A percentile compares a stretch with the other conserved stretches of the same genome.
Conservation (phyloP, 2,888 invertebrate species). For the Drosophila parthenogenetica region DNA sequence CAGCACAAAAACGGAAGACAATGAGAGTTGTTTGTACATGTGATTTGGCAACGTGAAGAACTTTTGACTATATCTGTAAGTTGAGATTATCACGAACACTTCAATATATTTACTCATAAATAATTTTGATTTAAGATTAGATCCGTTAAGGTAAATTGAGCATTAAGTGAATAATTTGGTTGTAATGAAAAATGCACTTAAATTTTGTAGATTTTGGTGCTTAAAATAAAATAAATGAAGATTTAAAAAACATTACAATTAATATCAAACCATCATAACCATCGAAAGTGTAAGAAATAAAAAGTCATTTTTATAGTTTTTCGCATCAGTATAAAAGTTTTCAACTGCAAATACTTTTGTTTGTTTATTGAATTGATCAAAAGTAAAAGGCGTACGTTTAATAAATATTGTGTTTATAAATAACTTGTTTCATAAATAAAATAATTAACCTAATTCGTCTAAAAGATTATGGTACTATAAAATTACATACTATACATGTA, state of each 20-base stretch:
- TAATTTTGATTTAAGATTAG: slow-evolving; percentile 23
- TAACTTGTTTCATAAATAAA: slow-evolving; percentile 65
- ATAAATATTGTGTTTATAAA: slow-evolving; percentile 72
- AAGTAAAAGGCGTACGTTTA: slow-evolving; percentile 47
- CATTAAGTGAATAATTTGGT: not conserved
- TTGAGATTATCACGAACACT: slow-evolving; percentile 50
- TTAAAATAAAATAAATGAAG: not conserved
- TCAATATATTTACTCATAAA: slow-evolving; percentile 36
- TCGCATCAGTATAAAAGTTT: slow-evolving; percentile 18
- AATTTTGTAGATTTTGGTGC: not conserved
- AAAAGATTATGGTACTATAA: slow-evolving; percentile 30
- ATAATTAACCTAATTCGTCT: slow-evolving; percentile 69
- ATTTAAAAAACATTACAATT: not conserved
- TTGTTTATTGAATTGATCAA: slow-evolving; percentile 69
- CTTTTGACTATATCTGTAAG: slow-evolving; percentile 37
- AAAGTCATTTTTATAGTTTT: slow-evolving; percentile 9
- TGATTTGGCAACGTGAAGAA: slow-evolving; percentile 40
- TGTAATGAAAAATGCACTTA: no score
- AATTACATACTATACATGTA: slow-evolving; percentile 29
- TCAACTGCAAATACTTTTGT: slow-evolving; percentile 58
- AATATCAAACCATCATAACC: no score
- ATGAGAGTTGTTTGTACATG: slow-evolving; percentile 47
- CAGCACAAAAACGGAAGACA: slow-evolving; percentile 55
- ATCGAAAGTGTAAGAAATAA: no score
- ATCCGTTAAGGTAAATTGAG: slow-evolving; percentile 23